phyloP scores from a whole-genome alignment of 2,888 invertebrate species.

The Heliconius cydno region DNA sequence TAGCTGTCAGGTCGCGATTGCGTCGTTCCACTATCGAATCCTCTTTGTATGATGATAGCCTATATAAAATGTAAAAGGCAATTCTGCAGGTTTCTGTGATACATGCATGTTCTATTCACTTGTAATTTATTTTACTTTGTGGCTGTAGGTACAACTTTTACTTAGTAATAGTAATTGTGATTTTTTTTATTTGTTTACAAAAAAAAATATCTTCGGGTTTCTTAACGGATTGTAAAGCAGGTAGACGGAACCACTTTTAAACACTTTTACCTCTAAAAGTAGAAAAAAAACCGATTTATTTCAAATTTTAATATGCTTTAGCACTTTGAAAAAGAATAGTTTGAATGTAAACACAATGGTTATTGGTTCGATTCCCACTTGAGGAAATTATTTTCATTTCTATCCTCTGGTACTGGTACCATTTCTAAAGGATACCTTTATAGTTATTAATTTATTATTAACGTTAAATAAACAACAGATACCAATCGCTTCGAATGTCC shows the following conservation, averaged over 20 bases:
- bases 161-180: too few relatives aligned
- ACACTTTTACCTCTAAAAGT: background rate
- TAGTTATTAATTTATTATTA: background rate
- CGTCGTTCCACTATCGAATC: constrained; percentile 9
- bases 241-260: background rate
- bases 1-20: background rate
- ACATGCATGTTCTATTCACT: background rate
- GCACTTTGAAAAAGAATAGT: background rate
- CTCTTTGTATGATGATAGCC: constrained; percentile 11
- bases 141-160: too few relatives aligned
- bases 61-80: constrained; percentile 24
- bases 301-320: background rate
- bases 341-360: background rate
- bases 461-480: background rate
- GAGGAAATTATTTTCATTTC: background rate
- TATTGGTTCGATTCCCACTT: background rate
- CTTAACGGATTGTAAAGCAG: background rate
- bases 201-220: too few relatives aligned
- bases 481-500: background rate
- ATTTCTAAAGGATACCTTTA: too few relatives aligned
- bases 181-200: too few relatives aligned
- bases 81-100: background rate
- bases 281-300: background rate
- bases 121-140: background rate
- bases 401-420: too few relatives aligned